phyloP scores from a whole-genome alignment of 2,113 vertebrate genomes.

The Lates calcarifer region DNA sequence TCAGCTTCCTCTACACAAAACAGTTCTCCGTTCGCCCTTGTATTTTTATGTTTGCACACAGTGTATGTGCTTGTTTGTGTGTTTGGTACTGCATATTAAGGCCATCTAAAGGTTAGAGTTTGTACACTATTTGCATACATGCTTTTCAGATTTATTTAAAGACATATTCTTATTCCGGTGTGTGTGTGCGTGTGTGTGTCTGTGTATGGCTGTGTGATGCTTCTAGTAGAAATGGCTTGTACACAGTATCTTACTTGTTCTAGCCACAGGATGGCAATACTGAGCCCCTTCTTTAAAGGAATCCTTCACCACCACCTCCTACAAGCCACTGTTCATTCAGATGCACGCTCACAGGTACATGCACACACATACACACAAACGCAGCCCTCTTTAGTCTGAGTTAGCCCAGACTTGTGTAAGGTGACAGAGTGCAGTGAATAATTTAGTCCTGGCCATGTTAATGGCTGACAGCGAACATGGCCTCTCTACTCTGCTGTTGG shows the following conservation, averaged over 20 bases:
- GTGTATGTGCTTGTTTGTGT: slow-evolving; percentile 12
- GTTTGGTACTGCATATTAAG: slow-evolving; percentile 24
- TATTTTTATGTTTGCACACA: slow-evolving; percentile 28
- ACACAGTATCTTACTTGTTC: slow-evolving; percentile 40
- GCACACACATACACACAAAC: slow-evolving; percentile 16
- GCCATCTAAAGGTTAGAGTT: slow-evolving; percentile 40
- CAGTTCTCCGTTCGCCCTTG: slow-evolving; percentile 38
- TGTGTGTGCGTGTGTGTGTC: slow-evolving; percentile 13
- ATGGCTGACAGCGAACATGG: slow-evolving; percentile 79
- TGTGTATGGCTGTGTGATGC: neutral
- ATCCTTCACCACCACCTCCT: slow-evolving; percentile 26
- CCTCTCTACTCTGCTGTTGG: slow-evolving; percentile 66
- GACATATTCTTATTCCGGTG: neutral
- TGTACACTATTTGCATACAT: slow-evolving; percentile 35
- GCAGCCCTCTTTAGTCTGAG: slow-evolving; percentile 64
- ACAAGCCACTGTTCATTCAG: slow-evolving; percentile 41
- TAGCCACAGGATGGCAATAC: slow-evolving; percentile 80
- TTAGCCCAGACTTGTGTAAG: slow-evolving; percentile 76
- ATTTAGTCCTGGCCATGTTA: slow-evolving; percentile 80
- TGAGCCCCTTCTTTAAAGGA: slow-evolving; percentile 64
- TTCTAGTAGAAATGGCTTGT: neutral
- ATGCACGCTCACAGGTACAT: slow-evolving; percentile 2
- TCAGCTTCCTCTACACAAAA: slow-evolving; percentile 73
- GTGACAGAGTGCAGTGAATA: slow-evolving; percentile 82
- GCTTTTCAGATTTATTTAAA: slow-evolving; percentile 39